Conservation (phyloP, 2,113 vertebrate genomes). For the Antidorcas marsupialis region DNA sequence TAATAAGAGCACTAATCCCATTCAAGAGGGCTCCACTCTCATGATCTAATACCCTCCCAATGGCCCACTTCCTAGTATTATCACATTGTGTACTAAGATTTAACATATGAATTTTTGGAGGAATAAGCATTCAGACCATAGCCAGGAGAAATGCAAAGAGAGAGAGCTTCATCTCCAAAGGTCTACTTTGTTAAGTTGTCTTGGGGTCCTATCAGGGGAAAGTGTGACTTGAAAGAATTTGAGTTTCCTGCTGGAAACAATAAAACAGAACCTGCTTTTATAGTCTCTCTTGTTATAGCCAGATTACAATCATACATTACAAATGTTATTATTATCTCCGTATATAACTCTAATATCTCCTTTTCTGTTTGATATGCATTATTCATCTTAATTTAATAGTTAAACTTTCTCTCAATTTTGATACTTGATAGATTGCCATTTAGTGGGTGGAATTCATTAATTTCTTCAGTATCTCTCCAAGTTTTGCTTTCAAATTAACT, state of each 20-base stretch:
- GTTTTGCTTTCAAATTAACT: constrained; percentile 46
- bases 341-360: neutral
- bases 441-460: constrained; percentile 62
- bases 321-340: neutral
- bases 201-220: neutral
- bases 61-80: neutral
- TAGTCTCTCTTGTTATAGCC: neutral
- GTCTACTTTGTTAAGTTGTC: neutral
- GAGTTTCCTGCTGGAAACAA: neutral
- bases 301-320: neutral
- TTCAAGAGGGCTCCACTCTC: neutral
- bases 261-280: neutral
- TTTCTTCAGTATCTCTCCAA: constrained; percentile 33
- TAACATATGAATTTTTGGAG: neutral
- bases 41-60: neutral
- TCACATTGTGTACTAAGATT: neutral
- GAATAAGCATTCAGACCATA: neutral
- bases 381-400: constrained; percentile 45
- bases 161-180: neutral
- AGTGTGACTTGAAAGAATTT: neutral
- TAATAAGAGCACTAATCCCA: neutral
- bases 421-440: constrained; percentile 41
- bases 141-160: neutral
- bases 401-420: constrained; percentile 44
- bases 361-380: constrained; percentile 30